phyloP scores from a whole-genome alignment of 2,113 vertebrate species.

The Condylura cristata region DNA sequence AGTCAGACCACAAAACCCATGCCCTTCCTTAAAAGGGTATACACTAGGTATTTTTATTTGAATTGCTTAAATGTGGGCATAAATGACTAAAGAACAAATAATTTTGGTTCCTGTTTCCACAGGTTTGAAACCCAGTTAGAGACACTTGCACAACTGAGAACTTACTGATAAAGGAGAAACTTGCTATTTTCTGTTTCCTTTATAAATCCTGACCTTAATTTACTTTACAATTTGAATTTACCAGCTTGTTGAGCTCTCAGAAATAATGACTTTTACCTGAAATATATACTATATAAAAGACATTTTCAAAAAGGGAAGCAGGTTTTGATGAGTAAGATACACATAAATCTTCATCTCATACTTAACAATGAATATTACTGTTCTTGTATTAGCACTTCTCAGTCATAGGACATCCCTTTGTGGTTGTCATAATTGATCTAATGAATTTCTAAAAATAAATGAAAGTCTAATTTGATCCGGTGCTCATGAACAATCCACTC shows the following conservation, averaged over 20 bases:
- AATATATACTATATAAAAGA: slow-evolving; percentile 26
- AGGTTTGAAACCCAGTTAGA: background rate
- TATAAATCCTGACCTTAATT: background rate
- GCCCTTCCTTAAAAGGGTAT: rapidly evolving
- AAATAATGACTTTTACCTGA: slow-evolving; percentile 43
- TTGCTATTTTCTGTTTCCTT: background rate
- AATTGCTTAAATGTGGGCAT: background rate
- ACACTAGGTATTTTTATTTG: background rate
- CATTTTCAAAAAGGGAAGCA: slow-evolving; percentile 38
- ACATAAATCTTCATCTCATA: slow-evolving; percentile 53
- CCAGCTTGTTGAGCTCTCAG: background rate
- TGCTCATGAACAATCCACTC: slow-evolving; percentile 74
- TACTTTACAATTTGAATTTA: slow-evolving; percentile 11
- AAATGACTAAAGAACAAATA: background rate
- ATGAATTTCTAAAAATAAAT: slow-evolving; percentile 82
- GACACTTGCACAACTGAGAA: background rate
- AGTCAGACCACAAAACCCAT: background rate
- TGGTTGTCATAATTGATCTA: slow-evolving; percentile 80
- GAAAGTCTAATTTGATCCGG: slow-evolving; percentile 73
- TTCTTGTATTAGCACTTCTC: slow-evolving; percentile 68
- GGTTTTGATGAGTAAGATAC: slow-evolving; percentile 60
- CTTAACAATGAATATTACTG: slow-evolving; percentile 72
- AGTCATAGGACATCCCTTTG: slow-evolving; percentile 72
- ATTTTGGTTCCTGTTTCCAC: background rate
- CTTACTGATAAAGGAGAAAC: background rate